Percentiles rank a stretch among this genome's conserved stretches.
Evolutionary conservation across 2,888 invertebrate species (phyloP).

Genomic region (Oithona nana): DNA sequence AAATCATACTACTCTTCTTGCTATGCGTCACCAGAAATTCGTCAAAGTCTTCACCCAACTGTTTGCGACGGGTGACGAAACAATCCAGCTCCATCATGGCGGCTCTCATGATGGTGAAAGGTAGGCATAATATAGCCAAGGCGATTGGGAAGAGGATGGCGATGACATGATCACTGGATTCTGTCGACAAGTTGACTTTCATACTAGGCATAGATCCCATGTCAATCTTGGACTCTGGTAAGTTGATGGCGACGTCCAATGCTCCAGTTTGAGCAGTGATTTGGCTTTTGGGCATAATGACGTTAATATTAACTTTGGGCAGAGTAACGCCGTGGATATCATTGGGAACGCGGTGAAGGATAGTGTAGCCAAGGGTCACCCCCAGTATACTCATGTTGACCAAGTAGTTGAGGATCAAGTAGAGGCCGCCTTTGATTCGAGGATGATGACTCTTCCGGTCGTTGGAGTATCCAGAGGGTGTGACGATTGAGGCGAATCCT

Average conservation of each 20-base stretch:
- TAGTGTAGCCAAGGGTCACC: constrained; percentile 6
- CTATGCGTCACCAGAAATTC: not conserved
- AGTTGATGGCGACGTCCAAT: not conserved
- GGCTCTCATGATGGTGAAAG: constrained; percentile 10
- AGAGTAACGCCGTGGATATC: constrained; percentile 7
- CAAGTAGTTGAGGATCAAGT: constrained; percentile 9
- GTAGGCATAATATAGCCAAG: not conserved
- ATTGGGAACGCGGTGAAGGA: constrained; percentile 1
- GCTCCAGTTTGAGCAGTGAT: not conserved
- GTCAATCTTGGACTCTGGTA: constrained; percentile 3
- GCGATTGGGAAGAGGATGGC: not conserved
- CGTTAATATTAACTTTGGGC: not conserved
- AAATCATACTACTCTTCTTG: not conserved
- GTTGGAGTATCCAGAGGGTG: constrained; percentile 9
- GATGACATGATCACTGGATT: not conserved
- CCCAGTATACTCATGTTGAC: not conserved
- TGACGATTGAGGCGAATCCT: not conserved
- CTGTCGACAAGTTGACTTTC: not conserved
- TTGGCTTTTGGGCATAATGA: not conserved
- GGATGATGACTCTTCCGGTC: constrained; percentile 2
- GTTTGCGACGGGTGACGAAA: not conserved
- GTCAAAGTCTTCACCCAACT: not conserved
- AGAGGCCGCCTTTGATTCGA: constrained; percentile 1
- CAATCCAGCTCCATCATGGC: constrained; percentile 13
- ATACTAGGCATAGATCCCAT: constrained; percentile 9